Evolutionary conservation across 2,888 invertebrate genomes (phyloP), one percentile per base, ranked within the genome.

Genomic region (Oscheius myriophilus): DNA sequence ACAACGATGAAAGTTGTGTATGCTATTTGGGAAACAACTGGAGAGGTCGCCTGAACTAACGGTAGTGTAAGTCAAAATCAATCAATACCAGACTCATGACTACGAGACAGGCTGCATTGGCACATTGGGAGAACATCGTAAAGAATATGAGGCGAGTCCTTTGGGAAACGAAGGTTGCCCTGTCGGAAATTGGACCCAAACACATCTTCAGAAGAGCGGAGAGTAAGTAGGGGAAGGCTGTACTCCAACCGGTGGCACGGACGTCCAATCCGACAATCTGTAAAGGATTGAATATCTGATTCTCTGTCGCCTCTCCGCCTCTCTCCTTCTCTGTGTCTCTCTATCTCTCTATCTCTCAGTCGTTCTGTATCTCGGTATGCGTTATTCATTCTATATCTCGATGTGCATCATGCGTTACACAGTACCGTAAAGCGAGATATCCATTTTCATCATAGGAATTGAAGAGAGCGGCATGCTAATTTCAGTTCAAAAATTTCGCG

Each of bases 1-100:
- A 76, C 65, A n/a, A 73, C 75, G 53, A 80, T 79, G 14, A 77
- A 73, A 1, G 64, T 61, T 0, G 82, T 81, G 67, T 80, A 82
- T 63, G 73, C 75, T 2, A 75, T 46, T 71, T 80, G 80, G 12
- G 75, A 79, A 39, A 72, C 54, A 1, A 73, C 9, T 7, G 25
- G 33, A 6, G 61, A 61, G 16, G 46, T 25, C 11, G 61, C 49
- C 41, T 21, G 69, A 63, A 21, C 14, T 25, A 43, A n/a, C n/a
- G n/a, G n/a, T n/a, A n/a, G n/a, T n/a, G n/a, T n/a, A 7, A 33
- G 14, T 25, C 11, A n/a, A 54, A 0, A 18, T 11, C 23, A 11
- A 25, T n/a, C 49, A 9, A 9, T 33, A 79, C 72, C 54, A 70
- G 51, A 7, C 77, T 71, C 70, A 80, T 73, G n/a, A 69, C 55